Base-by-base conservation (phyloP, 2,797 vertebrate genomes). In the Acestrorhynchus altus region DNA sequence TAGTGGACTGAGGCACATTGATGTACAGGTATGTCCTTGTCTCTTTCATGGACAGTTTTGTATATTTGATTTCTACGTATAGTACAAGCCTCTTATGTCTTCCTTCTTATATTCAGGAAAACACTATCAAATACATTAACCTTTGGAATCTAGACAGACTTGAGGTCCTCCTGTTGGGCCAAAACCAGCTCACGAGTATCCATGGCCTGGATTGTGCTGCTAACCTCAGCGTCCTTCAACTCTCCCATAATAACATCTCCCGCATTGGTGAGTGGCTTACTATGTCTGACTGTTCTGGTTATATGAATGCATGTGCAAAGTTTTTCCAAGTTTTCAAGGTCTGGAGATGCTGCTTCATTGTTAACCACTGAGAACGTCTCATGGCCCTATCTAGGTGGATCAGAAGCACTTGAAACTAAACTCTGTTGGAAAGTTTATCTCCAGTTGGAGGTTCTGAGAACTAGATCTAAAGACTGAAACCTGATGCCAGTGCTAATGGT, bases 171-270 rank as follows among this genome's bases (percentile, higher is more conserved):
- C 90, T 93, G 66, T 87, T 99, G 35, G 91, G 88, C 86, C 89
- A 89, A 87, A 99, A 98, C 86, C 87, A 84, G n/a, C 89, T 99
- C 83, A 93, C 92, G 6, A 97, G 95, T 77, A 85, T 97, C 83
- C 95, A 91, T 51, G 97, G 97, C 65, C 87, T 99, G 84, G 91
- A 88, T 47, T 94, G 92, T 8, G 95, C 94, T 54, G 90, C 82
- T 78, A 95, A 93, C 87, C 83, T 99, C 66, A 88, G 85, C 8
- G 85, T 89, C 76, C 94, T 99, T 66, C 95, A 98, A 81, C 86
- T 98, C 60, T 98, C 98, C 0, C 86, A 95, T 87, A 99, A 98
- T 83, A 93, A 84, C 87, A 94, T 99, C 87, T 95, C 93, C 35
- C 93, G 94, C 84, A 93, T 98, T 59, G 94, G 98, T 98, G 91